Base-by-base conservation (phyloP, 2,888 invertebrate species). In the Alsophila aescularia region DNA sequence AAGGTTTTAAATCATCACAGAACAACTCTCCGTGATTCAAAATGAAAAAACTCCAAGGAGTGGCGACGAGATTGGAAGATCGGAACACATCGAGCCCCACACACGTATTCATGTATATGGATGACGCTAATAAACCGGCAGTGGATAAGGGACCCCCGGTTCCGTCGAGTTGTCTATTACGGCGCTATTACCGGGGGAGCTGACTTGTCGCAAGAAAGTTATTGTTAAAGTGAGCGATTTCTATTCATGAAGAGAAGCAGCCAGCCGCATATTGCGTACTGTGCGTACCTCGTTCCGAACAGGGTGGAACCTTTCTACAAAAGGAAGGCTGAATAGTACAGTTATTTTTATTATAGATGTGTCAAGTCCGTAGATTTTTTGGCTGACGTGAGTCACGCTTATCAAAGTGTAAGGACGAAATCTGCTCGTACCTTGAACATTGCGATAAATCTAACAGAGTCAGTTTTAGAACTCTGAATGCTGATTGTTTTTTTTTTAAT, bases 171-270 rank as follows among this genome's bases (percentile, higher is more conserved):
- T 76, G 74, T 73, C 70, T 72, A 77, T 79, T 77, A 72, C 66
- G 60, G 66, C 49, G 69, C 70, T 72, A 70, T 70, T 68, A 69
- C 71, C 55, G 66, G 64, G 71, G 69, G 70, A 68, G 65, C 64
- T 60, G 68, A 61, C 50, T 65, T 68, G 65, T 67, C 66, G 67
- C 68, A 67, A 62, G 75, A 78, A 80, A 81, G 74, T 83, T 83
- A 83, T 79, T 80, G 78, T 73, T 75, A 69, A 78, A 82, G 77
- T 74, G 71, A 77, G 73, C 79, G 85, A 88, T 89, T 88, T 87
- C 89, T 88, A 88, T 88, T 87, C 88, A 85, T 79, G 79, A 72
- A 81, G 79, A 70, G 70, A 66, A 77, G 70, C 71, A 68, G 69
- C 65, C 60, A 58, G 59, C 61, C 69, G 67, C 71, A 70, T 70